phyloP scores from a whole-genome alignment of 2,888 invertebrate species.

The Epistrophe grossulariae region DNA sequence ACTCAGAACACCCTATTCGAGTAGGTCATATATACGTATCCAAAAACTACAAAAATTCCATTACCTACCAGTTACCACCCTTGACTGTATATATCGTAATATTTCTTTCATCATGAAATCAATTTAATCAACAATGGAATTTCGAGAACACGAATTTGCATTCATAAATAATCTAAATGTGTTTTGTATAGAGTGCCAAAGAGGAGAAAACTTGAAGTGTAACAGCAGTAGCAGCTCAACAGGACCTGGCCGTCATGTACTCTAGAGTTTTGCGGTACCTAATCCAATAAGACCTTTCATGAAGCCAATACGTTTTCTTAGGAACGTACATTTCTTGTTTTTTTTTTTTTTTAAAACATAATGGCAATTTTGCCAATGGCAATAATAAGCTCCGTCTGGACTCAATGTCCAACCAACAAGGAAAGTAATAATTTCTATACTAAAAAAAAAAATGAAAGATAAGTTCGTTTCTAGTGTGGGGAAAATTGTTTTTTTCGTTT shows the following conservation, averaged over 20 bases:
- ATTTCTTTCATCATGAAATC: constrained; percentile 72
- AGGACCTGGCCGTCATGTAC: constrained; percentile 1
- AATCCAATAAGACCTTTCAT: constrained; percentile 45
- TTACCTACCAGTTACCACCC: constrained; percentile 17
- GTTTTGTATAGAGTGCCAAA: constrained; percentile 37
- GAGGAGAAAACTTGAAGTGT: constrained; percentile 11
- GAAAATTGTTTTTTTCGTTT: constrained; percentile 22
- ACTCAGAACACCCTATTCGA: neutral
- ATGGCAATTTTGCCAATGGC: constrained; percentile 12
- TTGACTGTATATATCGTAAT: constrained; percentile 33
- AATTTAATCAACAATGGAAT: constrained; percentile 75
- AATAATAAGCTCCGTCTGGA: constrained; percentile 29
- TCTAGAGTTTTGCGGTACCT: neutral
- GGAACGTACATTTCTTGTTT: neutral
- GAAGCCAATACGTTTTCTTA: constrained; percentile 23
- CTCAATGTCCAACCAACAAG: constrained; percentile 11
- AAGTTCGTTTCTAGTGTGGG: constrained; percentile 52
- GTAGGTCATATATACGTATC: neutral
- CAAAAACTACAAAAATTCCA: constrained; percentile 49
- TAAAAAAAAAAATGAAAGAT: constrained; percentile 46
- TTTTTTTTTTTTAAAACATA: neutral
- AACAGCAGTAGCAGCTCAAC: neutral
- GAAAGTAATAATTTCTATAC: constrained; percentile 49
- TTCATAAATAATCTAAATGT: constrained; percentile 73
- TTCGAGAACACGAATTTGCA: constrained; percentile 74